Percentiles rank a stretch among this genome's conserved stretches.
These are phyloP conservation scores for Gryllus longicercus DNA, from an alignment of 2,888 invertebrate species.

Conservation along the genomic window DNA sequence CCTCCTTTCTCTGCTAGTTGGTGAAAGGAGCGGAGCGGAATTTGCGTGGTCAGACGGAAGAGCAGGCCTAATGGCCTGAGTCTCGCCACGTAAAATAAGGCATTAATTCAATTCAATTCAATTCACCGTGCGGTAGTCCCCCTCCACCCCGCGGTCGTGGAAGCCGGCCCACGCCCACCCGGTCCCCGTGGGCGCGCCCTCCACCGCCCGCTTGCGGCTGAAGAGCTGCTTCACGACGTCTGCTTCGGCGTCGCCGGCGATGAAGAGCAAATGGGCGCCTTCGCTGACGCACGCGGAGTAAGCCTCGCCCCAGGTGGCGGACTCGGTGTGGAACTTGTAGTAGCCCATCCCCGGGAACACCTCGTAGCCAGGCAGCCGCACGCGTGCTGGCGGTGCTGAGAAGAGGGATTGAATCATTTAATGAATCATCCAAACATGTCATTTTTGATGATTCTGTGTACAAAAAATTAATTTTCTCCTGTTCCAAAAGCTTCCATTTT, in stretches of 20 bases:
- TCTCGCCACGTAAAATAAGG: too few species aligned
- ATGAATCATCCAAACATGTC: background rate
- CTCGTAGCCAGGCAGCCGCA: background rate
- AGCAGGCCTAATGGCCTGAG: too few species aligned
- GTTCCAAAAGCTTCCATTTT: too few species aligned
- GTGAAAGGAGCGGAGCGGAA: too few species aligned
- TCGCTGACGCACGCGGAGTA: background rate
- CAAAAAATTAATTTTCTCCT: too few species aligned
- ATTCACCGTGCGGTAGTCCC: background rate
- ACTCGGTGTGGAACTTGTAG: background rate
- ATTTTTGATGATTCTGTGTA: too few species aligned
- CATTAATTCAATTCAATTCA: background rate
- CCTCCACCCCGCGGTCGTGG: background rate
- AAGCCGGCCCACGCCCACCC: background rate
- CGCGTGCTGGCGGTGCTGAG: background rate
- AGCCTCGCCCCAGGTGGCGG: background rate
- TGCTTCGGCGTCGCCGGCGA: background rate
- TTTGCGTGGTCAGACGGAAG: too few species aligned
- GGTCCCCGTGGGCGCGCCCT: background rate
- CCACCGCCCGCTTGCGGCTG: background rate
- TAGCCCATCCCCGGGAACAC: background rate
- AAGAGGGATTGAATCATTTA: background rate
- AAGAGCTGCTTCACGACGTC: background rate
- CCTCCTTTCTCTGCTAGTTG: too few species aligned
- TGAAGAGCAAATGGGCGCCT: background rate